Percentiles rank a stretch among this genome's conserved stretches.
Evolutionary conservation across 2,888 invertebrate genomes (phyloP).

Genomic region (Oligia latruncula): DNA sequence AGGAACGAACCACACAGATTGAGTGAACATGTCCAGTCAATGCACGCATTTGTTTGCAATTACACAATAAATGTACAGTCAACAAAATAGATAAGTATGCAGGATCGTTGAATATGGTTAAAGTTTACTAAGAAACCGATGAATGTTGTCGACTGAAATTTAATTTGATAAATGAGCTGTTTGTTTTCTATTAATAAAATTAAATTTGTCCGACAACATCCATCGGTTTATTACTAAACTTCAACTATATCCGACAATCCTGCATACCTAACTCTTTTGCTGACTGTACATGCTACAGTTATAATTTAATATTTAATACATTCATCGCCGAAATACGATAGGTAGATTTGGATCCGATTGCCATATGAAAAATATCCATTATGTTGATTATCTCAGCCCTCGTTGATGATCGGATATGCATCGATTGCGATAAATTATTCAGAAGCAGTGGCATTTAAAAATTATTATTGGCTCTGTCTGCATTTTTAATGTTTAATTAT

Average conservation of each 20-base stretch:
- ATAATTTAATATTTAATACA: slow-evolving; percentile 10
- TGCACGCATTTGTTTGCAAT: neutral
- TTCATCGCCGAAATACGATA: slow-evolving; percentile 15
- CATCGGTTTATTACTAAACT: too few relatives aligned
- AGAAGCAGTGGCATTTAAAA: slow-evolving; percentile 20
- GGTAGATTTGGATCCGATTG: slow-evolving; percentile 26
- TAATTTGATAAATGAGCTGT: too few relatives aligned
- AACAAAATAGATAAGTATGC: too few relatives aligned
- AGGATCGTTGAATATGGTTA: too few relatives aligned
- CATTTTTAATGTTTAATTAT: slow-evolving; percentile 7
- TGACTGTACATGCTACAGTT: neutral
- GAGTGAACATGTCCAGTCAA: neutral
- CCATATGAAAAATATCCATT: slow-evolving; percentile 34
- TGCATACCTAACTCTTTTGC: too few relatives aligned
- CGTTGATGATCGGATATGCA: slow-evolving; percentile 33
- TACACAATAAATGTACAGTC: neutral
- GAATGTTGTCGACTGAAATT: too few relatives aligned
- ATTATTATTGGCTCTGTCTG: slow-evolving; percentile 4
- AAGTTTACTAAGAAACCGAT: too few relatives aligned
- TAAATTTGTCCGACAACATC: too few relatives aligned
- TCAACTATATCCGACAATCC: too few relatives aligned
- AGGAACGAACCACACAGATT: neutral
- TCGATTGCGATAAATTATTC: slow-evolving; percentile 39
- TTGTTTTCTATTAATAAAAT: too few relatives aligned
- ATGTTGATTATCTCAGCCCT: slow-evolving; percentile 25